These are phyloP conservation scores for Brachyptera risi DNA, from an alignment of 2,888 invertebrate genomes.

Conservation along the genomic window DNA sequence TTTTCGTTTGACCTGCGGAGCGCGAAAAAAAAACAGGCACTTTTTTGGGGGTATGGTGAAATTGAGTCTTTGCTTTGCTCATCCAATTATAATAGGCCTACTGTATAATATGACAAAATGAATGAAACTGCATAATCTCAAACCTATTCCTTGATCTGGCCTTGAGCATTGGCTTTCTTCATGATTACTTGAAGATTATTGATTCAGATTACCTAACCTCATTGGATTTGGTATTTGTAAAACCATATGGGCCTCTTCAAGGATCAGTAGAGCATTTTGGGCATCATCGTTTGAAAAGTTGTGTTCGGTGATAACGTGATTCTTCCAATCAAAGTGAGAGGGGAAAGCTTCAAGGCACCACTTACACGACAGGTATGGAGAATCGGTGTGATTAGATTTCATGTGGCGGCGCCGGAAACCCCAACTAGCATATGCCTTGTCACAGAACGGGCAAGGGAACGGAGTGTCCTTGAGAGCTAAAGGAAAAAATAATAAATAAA, in stretches of 20 bases:
- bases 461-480: slow-evolving; percentile 39
- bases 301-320: slow-evolving; percentile 55
- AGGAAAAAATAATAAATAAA: slow-evolving; percentile 11
- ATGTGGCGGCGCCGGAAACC: slow-evolving; percentile 60
- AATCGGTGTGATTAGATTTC: slow-evolving; percentile 55
- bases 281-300: slow-evolving; percentile 56
- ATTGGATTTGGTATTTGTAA: slow-evolving; percentile 42
- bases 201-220: slow-evolving; percentile 32
- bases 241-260: slow-evolving; percentile 61
- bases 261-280: slow-evolving; percentile 56
- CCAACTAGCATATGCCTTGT: slow-evolving; percentile 60
- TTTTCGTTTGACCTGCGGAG: no score
- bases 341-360: slow-evolving; percentile 45
- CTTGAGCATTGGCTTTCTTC: no score
- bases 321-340: slow-evolving; percentile 57
- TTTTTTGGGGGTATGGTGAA: no score
- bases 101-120: no score
- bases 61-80: no score
- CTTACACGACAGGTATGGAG: slow-evolving; percentile 37
- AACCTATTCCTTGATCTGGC: no score
- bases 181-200: no score
- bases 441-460: slow-evolving; percentile 61
- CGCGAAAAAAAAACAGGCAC: no score
- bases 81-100: no score
- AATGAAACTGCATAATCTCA: no score